Evolutionary conservation across 2,797 vertebrate genomes (phyloP).

Genomic region (Prunella strophiata): DNA sequence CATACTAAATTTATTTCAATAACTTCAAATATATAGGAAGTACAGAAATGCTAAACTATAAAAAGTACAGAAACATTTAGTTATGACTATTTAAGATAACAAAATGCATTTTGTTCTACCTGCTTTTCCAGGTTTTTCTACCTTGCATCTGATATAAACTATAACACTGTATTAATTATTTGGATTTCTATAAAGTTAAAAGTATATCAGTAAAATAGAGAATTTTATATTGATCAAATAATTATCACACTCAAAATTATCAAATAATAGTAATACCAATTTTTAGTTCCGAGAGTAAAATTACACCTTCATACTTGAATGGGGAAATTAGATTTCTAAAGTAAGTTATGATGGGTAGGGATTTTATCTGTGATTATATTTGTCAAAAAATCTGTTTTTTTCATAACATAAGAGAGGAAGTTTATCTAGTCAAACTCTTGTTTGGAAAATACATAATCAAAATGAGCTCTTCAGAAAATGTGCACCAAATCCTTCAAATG

Average conservation of each 20-base stretch:
- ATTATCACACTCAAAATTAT: background rate
- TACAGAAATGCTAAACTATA: background rate
- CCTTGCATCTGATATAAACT: background rate
- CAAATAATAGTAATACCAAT: background rate
- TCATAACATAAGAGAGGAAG: background rate
- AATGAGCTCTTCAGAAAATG: background rate
- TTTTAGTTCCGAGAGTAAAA: background rate
- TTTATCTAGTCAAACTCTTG: background rate
- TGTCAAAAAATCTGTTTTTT: background rate
- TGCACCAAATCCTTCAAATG: background rate
- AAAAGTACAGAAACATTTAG: background rate
- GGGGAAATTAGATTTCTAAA: background rate
- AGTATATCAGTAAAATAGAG: background rate
- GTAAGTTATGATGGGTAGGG: background rate
- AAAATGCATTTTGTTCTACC: background rate
- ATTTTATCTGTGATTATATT: background rate
- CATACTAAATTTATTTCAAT: background rate
- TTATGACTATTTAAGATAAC: background rate
- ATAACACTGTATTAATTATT: background rate
- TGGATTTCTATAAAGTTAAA: background rate
- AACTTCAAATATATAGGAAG: background rate
- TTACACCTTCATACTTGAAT: background rate
- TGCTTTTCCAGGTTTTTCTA: background rate
- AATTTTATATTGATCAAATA: background rate
- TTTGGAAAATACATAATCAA: background rate